Evolutionary conservation across 2,113 vertebrate species (phyloP).

Genomic region (Proterorhinus semilunaris): DNA sequence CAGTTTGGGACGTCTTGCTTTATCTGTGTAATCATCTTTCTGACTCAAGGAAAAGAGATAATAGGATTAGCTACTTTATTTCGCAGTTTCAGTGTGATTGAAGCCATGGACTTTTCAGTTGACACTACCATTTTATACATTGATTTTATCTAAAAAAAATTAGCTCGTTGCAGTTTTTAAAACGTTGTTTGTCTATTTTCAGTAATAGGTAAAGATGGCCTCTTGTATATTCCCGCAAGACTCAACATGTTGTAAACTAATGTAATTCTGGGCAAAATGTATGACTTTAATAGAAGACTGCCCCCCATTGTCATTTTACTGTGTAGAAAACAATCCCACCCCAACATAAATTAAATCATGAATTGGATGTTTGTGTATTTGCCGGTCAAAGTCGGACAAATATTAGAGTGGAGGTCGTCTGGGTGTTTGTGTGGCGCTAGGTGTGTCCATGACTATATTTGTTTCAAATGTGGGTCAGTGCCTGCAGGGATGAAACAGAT

Average conservation of each 20-base stretch:
- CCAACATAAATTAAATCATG: conserved; percentile 19
- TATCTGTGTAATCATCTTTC: conserved; percentile 1
- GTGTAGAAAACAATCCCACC: not conserved
- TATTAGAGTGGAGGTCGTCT: conserved; percentile 26
- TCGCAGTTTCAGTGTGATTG: not conserved
- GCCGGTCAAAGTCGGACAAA: conserved; percentile 35
- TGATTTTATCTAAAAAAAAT: not conserved
- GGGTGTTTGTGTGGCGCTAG: conserved; percentile 15
- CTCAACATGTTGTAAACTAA: not conserved
- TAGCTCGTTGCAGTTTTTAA: not conserved
- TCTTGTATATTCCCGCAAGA: not conserved
- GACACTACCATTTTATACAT: not conserved
- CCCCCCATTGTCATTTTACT: not conserved
- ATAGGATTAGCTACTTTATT: not conserved
- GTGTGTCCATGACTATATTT: conserved; percentile 34
- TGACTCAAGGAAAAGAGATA: conserved; percentile 1
- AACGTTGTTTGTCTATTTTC: not conserved
- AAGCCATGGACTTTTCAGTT: not conserved
- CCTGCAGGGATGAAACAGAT: conserved; percentile 43
- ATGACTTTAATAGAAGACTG: not conserved
- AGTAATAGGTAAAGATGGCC: too few species aligned
- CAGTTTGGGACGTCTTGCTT: not conserved
- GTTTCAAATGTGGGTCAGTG: conserved; percentile 36
- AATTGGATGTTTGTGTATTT: conserved; percentile 8
- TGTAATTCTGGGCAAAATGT: not conserved